phyloP scores from a whole-genome alignment of 53 echinoderm and acorn worm species.

The Echinarachnius parma region DNA sequence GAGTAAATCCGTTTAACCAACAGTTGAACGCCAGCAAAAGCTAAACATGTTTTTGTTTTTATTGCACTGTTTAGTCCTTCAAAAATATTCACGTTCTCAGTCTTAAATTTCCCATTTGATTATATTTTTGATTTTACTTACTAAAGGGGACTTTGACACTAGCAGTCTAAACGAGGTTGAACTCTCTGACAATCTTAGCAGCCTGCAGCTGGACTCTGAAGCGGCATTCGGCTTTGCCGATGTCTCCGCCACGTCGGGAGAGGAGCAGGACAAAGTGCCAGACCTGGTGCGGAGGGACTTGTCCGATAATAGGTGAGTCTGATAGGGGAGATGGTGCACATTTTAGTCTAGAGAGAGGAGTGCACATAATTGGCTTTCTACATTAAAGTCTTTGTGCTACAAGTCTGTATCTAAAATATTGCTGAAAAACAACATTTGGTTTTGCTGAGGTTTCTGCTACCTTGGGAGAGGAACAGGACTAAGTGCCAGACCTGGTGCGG shows the following conservation, averaged over 20 bases:
- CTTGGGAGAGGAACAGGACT: constrained; percentile 51
- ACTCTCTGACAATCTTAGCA: constrained; percentile 22
- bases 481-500: constrained; percentile 15
- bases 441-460: constrained; percentile 52
- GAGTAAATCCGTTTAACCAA: no score
- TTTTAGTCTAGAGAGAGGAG: no score
- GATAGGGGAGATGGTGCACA: no score
- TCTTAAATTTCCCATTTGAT: no score
- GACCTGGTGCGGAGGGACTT: constrained; percentile 25
- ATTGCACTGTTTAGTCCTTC: no score
- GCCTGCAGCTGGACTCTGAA: constrained; percentile 51
- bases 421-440: no score
- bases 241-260: constrained; percentile 56
- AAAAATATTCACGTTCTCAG: no score
- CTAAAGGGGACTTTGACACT: constrained; percentile 34
- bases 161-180: constrained; percentile 44
- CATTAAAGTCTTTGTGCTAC: no score
- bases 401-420: no score
- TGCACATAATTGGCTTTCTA: no score
- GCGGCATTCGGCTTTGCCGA: constrained; percentile 54
- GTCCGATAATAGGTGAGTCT: constrained; percentile 27
- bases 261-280: constrained; percentile 42
- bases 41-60: no score
- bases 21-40: no score
- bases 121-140: not conserved